Evolutionary conservation across 2,888 invertebrate species (phyloP).

Genomic region (Melinaea marsaeus): DNA sequence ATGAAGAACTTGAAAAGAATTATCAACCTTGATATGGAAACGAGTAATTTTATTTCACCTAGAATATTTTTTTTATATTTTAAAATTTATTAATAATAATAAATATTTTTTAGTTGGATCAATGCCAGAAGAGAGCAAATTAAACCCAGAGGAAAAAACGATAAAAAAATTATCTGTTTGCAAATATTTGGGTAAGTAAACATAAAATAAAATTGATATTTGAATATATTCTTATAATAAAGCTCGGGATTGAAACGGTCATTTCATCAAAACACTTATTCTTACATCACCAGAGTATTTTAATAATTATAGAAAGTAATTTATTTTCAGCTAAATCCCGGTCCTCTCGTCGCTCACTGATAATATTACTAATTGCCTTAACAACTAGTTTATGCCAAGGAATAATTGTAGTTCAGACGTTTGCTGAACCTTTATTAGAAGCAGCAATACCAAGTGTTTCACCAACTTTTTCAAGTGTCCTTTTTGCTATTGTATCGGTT

Average conservation of each 20-base stretch:
- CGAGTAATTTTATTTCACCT: slow-evolving; percentile 10
- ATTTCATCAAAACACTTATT: no score
- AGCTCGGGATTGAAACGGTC: no score
- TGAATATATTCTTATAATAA: neutral
- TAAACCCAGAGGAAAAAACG: no score
- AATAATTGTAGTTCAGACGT: slow-evolving; percentile 55
- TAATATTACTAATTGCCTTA: slow-evolving; percentile 41
- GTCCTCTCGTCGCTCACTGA: slow-evolving; percentile 48
- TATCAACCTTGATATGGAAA: slow-evolving; percentile 23
- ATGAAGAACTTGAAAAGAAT: slow-evolving; percentile 42
- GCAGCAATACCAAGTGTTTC: slow-evolving; percentile 54
- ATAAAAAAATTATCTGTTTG: no score
- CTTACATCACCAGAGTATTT: slow-evolving; percentile 11
- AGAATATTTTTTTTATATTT: neutral
- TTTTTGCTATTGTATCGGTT: slow-evolving; percentile 46
- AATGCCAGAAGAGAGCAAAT: neutral
- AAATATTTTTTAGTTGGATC: neutral
- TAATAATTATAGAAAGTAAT: no score
- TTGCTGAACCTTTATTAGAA: slow-evolving; percentile 54
- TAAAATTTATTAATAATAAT: neutral
- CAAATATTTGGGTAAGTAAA: no score
- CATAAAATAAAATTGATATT: no score
- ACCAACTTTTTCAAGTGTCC: slow-evolving; percentile 46
- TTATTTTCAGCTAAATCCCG: slow-evolving; percentile 49
- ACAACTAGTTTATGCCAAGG: slow-evolving; percentile 57